Conservation (phyloP, 1,140 invertebrate species). For the Pantala flavescens region DNA sequence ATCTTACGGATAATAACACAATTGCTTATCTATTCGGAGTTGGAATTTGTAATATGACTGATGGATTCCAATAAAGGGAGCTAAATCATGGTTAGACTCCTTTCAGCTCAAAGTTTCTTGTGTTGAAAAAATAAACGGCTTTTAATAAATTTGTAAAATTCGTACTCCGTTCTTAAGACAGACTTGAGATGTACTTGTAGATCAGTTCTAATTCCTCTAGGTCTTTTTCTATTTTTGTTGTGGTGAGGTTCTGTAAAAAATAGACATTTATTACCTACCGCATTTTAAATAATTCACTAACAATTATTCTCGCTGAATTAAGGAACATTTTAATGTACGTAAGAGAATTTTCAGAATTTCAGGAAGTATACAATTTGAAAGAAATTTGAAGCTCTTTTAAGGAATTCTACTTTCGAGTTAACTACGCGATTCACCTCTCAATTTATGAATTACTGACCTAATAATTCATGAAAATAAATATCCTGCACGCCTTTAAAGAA, state of each 20-base stretch:
- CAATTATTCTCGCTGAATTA: too few species aligned
- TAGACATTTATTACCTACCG: not conserved
- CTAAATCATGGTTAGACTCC: too few species aligned
- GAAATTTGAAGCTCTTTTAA: too few species aligned
- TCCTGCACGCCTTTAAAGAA: conserved; percentile 47
- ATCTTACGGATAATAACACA: too few species aligned
- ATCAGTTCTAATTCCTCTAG: conserved; percentile 25
- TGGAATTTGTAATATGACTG: too few species aligned
- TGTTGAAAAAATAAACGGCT: conserved; percentile 39
- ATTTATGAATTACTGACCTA: conserved; percentile 37
- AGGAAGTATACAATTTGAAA: too few species aligned
- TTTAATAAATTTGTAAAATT: conserved; percentile 51
- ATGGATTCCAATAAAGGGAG: too few species aligned
- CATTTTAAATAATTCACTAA: too few species aligned
- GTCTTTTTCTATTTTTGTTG: conserved; percentile 32
- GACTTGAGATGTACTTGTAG: conserved; percentile 31
- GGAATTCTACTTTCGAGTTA: too few species aligned
- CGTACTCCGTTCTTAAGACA: conserved; percentile 42
- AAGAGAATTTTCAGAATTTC: too few species aligned
- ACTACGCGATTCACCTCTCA: not conserved
- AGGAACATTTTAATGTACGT: too few species aligned
- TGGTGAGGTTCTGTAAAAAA: conserved; percentile 30
- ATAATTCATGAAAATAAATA: conserved; percentile 41
- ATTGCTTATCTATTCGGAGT: too few species aligned
- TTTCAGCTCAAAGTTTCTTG: not conserved